Evolutionary conservation across 2,113 vertebrate species (phyloP), one percentile per base, ranked within the genome.

Genomic region (Tupaia tana): DNA sequence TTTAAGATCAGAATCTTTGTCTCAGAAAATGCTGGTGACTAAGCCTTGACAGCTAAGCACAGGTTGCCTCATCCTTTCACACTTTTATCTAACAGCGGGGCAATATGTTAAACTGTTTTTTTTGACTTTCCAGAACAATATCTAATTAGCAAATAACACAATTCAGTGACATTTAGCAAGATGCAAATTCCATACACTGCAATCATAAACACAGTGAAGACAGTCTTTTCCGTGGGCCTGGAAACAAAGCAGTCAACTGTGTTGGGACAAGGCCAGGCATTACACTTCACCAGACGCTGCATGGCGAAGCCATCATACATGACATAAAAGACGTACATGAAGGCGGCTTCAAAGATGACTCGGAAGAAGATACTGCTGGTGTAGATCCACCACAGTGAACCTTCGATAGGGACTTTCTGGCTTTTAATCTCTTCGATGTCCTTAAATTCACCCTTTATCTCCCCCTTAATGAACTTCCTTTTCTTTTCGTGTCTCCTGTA

Each of bases 151-250:
- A 99, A 98, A 94, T 99, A 99, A 93, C 98, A 97, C 93, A 99
- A 93, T 94, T 99, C 99, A 6, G 99, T 99, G 96, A 99, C 97
- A 81, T 99, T 99, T 56, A 99, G 98, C 80, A 99, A 86, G 95
- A 99, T 99, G 97, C 99, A 99, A 93, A 99, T 99, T 58, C 99
- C 98, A 6, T 99, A 99, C 6, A 99, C 99, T 0, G 98, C 97
- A 88, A 99, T 99, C 99, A 99, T 99, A 98, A 99, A 99, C 97
- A 99, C 99, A 25, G 99, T 99, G 97, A 99, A 99, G 34, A 99
- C 96, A 0, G 99, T 99, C 98, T 99, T 99, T 98, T 99, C 99
- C 1, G 99, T 99, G 78, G 99, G 99, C 78, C 99, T 98, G 83
- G 99, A 99, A 77, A 99, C 99, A 92, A 99, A 99, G 97, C 99